phyloP scores from a whole-genome alignment of 2,113 vertebrate genomes.

The Mormyrus iriodes region DNA sequence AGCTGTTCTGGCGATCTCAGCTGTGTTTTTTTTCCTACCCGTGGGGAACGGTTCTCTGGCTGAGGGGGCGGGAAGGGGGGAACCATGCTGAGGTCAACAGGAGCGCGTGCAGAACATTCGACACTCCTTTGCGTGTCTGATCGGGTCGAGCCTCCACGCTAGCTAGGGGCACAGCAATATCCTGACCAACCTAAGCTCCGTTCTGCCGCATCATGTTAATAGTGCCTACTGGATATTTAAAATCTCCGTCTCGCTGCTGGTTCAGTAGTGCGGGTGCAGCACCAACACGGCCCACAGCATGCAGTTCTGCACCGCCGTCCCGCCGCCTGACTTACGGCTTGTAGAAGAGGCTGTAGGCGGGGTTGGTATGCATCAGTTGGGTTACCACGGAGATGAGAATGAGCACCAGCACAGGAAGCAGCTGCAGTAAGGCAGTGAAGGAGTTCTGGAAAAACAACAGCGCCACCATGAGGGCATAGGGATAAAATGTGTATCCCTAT shows the following conservation, averaged over 20 bases:
- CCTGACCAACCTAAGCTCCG: neutral
- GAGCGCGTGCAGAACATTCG: neutral
- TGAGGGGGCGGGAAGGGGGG: neutral
- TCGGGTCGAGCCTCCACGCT: neutral
- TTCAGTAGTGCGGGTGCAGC: neutral
- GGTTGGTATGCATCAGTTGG: slow-evolving; percentile 88
- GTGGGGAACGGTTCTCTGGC: neutral
- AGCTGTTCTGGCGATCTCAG: neutral
- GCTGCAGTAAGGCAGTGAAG: slow-evolving; percentile 88
- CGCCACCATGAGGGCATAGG: neutral
- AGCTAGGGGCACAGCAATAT: neutral
- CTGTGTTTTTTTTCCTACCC: neutral
- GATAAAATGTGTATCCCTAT: neutral
- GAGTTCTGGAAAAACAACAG: slow-evolving; percentile 64
- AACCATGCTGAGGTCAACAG: slow-evolving; percentile 8
- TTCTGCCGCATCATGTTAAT: slow-evolving; percentile 3
- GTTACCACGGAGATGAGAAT: slow-evolving; percentile 88
- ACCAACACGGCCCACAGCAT: neutral
- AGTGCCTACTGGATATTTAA: neutral
- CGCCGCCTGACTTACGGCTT: slow-evolving; percentile 78
- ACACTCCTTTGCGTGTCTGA: neutral
- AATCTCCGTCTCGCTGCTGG: neutral
- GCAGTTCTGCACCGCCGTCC: neutral
- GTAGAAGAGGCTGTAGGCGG: slow-evolving; percentile 91
- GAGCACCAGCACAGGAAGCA: slow-evolving; percentile 88